phyloP scores from a whole-genome alignment of 2,113 vertebrate genomes.

The Etia nguti region DNA sequence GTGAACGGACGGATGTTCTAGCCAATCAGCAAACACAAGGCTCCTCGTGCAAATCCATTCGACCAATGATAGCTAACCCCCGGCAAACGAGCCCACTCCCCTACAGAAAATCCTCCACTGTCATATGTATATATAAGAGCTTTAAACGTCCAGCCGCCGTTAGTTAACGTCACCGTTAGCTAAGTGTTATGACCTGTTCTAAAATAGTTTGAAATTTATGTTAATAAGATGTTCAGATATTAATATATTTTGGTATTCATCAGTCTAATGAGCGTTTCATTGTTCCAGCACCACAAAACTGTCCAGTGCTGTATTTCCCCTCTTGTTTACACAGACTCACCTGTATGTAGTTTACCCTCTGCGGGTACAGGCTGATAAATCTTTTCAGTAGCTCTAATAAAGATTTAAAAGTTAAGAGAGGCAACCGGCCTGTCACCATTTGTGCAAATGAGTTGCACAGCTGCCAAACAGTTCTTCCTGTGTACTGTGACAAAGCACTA shows the following conservation, averaged over 20 bases:
- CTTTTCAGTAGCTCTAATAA: background rate
- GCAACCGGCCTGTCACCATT: background rate
- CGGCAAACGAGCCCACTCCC: background rate
- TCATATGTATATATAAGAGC: background rate
- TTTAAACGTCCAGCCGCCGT: background rate
- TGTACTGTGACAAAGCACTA: background rate
- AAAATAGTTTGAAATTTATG: background rate
- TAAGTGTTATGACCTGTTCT: too few relatives aligned
- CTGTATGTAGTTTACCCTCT: background rate
- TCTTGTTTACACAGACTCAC: background rate
- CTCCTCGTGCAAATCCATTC: background rate
- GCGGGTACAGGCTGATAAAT: background rate
- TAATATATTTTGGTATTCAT: background rate
- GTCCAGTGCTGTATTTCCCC: background rate
- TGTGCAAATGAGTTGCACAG: background rate
- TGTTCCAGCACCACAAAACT: background rate
- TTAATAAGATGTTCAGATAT: background rate
- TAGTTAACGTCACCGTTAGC: background rate
- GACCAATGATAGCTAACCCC: constrained; percentile 36
- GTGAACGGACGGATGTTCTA: background rate
- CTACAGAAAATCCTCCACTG: constrained; percentile 7
- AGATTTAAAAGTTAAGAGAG: background rate
- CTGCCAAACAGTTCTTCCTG: background rate
- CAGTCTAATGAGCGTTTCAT: rapidly evolving
- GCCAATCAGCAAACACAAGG: constrained; percentile 53